Conservation (phyloP, 2,797 vertebrate species). For the Rhabdomys pumilio region DNA sequence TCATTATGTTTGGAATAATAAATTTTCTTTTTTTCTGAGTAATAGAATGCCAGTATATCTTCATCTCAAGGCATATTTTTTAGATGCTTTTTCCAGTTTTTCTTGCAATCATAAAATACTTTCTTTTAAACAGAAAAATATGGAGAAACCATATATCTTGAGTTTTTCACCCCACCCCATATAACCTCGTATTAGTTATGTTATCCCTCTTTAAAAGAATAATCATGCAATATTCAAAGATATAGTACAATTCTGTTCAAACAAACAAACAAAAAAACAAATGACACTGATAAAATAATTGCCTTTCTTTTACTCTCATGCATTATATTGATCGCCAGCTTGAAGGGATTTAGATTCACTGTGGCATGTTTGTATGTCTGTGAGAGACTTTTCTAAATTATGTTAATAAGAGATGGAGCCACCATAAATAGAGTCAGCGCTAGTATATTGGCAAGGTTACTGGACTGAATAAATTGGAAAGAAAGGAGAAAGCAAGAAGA, state of each 20-base stretch:
- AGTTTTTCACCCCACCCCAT: neutral
- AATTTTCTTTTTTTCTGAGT: neutral
- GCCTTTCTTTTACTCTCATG: neutral
- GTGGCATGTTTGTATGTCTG: neutral
- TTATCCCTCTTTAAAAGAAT: neutral
- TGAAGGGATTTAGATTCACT: too few relatives aligned
- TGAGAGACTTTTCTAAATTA: neutral
- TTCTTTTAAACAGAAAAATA: neutral
- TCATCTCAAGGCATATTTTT: neutral
- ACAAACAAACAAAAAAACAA: conserved; percentile 17
- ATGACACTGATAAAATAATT: neutral
- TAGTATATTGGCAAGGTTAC: neutral
- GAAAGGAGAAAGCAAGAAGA: neutral
- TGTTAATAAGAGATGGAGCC: neutral
- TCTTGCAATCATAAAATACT: neutral
- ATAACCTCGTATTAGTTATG: neutral
- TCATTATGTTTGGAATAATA: neutral
- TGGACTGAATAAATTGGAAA: neutral
- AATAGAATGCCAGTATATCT: neutral
- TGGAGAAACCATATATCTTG: neutral
- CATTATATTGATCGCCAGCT: neutral
- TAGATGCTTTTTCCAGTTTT: neutral
- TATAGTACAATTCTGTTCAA: neutral
- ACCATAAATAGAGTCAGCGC: too few relatives aligned
- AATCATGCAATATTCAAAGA: conserved; percentile 15